Evolutionary conservation across 1,140 invertebrate genomes (phyloP).

Genomic region (Pseudomyrmex concolor): DNA sequence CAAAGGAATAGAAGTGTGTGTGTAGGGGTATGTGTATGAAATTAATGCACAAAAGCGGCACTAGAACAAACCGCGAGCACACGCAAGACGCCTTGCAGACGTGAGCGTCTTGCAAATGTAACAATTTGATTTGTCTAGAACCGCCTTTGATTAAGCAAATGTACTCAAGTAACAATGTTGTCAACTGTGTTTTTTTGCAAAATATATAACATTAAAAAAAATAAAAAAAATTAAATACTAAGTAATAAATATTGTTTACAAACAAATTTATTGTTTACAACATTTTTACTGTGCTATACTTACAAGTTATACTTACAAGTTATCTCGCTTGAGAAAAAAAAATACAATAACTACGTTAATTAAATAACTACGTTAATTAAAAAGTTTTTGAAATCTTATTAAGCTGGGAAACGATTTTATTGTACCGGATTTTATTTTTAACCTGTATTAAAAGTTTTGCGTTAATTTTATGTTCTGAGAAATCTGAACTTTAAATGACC

Average conservation of each 20-base stretch:
- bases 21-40: neutral
- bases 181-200: no score
- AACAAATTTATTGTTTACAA: no score
- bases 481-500: neutral
- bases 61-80: slow-evolving; percentile 1
- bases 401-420: neutral
- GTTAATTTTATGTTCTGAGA: neutral
- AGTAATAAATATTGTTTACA: no score
- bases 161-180: neutral
- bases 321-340: no score
- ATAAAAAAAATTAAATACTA: no score
- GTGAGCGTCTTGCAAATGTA: neutral
- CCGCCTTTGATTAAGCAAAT: neutral
- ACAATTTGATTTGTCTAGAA: neutral
- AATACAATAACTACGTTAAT: no score
- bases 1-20: neutral
- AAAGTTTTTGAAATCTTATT: neutral
- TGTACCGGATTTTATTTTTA: no score
- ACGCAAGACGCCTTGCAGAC: slow-evolving; percentile 8
- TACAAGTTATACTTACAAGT: no score
- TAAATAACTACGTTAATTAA: no score
- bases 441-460: neutral
- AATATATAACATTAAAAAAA: neutral
- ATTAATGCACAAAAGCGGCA: slow-evolving; percentile 13
- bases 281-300: no score